Conservation (phyloP, 2,888 invertebrate genomes). For the Trichacis sp. region DNA sequence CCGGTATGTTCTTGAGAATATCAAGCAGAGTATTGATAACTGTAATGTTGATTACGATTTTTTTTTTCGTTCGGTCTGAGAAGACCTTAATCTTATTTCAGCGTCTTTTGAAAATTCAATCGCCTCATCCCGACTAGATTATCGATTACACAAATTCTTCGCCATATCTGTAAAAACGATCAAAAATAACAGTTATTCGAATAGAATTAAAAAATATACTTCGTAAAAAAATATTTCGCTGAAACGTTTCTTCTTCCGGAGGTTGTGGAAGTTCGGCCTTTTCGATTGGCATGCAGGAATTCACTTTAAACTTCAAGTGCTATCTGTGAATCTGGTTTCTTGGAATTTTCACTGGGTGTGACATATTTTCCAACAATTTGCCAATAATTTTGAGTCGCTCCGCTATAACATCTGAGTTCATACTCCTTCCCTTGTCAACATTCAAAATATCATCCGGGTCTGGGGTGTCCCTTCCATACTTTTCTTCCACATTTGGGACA, state of each 20-base stretch:
- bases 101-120: conserved; percentile 76
- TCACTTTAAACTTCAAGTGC: conserved; percentile 93
- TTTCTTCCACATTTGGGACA: conserved; percentile 73
- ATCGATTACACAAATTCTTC: conserved; percentile 80
- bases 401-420: conserved; percentile 81
- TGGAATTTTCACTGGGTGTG: conserved; percentile 76
- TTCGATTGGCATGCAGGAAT: conserved; percentile 83
- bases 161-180: conserved; percentile 76
- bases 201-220: too few species aligned
- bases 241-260: conserved; percentile 77
- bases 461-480: conserved; percentile 32
- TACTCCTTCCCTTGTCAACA: conserved; percentile 69
- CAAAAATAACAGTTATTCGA: too few species aligned
- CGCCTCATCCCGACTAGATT: conserved; percentile 83
- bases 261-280: conserved; percentile 80
- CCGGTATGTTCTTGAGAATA: too few species aligned
- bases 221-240: too few species aligned
- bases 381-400: conserved; percentile 82
- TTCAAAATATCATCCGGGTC: conserved; percentile 65
- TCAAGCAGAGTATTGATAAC: conserved; percentile 67
- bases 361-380: conserved; percentile 79
- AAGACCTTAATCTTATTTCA: conserved; percentile 62
- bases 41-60: conserved; percentile 50
- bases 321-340: conserved; percentile 84
- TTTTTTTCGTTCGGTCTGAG: conserved; percentile 46